A percentile compares a stretch with the other conserved stretches of the same genome.
Conservation (phyloP, 2,888 invertebrate species). For the Holacanthella duospinosa region DNA sequence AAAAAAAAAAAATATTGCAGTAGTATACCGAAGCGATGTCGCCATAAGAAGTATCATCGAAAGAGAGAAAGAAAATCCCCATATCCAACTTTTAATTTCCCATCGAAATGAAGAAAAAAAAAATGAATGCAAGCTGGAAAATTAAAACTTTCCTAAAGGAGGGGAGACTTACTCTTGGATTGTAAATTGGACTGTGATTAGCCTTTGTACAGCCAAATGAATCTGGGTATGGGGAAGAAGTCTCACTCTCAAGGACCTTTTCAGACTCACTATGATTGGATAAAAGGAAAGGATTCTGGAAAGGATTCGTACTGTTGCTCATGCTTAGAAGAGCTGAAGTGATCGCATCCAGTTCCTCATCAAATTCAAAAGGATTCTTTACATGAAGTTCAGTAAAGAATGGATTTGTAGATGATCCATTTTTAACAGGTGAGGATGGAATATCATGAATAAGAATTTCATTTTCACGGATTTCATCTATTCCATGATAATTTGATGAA, state of each 20-base stretch:
- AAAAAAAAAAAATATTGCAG: too few species aligned
- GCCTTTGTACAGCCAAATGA: constrained; percentile 1
- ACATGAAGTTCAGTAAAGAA: not conserved
- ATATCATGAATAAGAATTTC: constrained; percentile 26
- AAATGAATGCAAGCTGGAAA: too few species aligned
- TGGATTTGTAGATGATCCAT: not conserved
- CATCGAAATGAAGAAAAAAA: too few species aligned
- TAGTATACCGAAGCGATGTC: too few species aligned
- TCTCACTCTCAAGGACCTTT: too few species aligned
- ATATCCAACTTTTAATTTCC: too few species aligned
- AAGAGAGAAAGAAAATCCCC: too few species aligned
- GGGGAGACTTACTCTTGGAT: not conserved
- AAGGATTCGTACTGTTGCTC: constrained; percentile 29
- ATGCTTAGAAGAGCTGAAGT: constrained; percentile 28
- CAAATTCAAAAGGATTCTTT: constrained; percentile 4
- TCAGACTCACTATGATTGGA: too few species aligned
- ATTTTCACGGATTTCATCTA: constrained; percentile 12
- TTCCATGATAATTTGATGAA: constrained; percentile 28
- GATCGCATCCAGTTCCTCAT: constrained; percentile 28
- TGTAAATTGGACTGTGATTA: not conserved
- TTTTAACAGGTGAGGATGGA: constrained; percentile 8
- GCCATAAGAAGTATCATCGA: too few species aligned
- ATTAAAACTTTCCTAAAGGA: too few species aligned
- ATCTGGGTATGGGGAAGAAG: not conserved
- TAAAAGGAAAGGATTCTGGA: constrained; percentile 35